Percentiles rank a stretch among this genome's conserved stretches.
These are phyloP conservation scores for Propsilocerus akamusi DNA, from an alignment of 1,140 invertebrate species.

Conservation along the genomic window DNA sequence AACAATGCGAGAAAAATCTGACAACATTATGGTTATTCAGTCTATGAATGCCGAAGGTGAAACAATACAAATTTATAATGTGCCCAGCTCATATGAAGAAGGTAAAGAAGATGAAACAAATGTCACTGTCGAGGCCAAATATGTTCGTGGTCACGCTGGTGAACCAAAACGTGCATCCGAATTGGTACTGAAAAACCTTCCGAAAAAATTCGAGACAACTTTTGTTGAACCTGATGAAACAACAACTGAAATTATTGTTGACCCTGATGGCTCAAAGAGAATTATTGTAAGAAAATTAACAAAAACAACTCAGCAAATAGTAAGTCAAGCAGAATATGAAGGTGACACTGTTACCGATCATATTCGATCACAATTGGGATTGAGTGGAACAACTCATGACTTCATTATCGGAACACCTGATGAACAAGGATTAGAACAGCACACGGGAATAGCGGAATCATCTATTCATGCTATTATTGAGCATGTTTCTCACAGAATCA, in stretches of 20 bases:
- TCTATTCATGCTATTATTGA: slow-evolving; percentile 56
- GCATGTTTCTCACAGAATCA: slow-evolving; percentile 54
- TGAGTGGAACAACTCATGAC: slow-evolving; percentile 6
- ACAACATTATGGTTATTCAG: slow-evolving; percentile 51
- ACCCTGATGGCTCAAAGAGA: slow-evolving; percentile 59
- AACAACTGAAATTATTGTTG: slow-evolving; percentile 57
- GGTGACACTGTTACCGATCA: slow-evolving; percentile 24
- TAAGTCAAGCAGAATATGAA: slow-evolving; percentile 26
- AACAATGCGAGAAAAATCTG: slow-evolving; percentile 22
- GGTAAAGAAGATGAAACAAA: slow-evolving; percentile 31
- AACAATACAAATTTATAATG: slow-evolving; percentile 57
- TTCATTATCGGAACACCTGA: slow-evolving; percentile 19
- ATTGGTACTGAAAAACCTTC: slow-evolving; percentile 26
- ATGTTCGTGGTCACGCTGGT: slow-evolving; percentile 25
- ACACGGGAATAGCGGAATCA: slow-evolving; percentile 30
- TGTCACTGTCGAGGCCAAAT: slow-evolving; percentile 54
- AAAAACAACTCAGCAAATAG: slow-evolving; percentile 26
- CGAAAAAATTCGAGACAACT: slow-evolving; percentile 59
- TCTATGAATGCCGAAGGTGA: slow-evolving; percentile 45
- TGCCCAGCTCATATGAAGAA: slow-evolving; percentile 29
- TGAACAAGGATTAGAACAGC: slow-evolving; percentile 11
- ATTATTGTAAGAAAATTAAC: slow-evolving; percentile 54
- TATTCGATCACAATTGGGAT: slow-evolving; percentile 9
- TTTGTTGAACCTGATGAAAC: slow-evolving; percentile 58
- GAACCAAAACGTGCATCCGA: slow-evolving; percentile 21